Evolutionary conservation across 2,888 invertebrate species (phyloP), one percentile per base, ranked within the genome.

Genomic region (Tenthredo livida): DNA sequence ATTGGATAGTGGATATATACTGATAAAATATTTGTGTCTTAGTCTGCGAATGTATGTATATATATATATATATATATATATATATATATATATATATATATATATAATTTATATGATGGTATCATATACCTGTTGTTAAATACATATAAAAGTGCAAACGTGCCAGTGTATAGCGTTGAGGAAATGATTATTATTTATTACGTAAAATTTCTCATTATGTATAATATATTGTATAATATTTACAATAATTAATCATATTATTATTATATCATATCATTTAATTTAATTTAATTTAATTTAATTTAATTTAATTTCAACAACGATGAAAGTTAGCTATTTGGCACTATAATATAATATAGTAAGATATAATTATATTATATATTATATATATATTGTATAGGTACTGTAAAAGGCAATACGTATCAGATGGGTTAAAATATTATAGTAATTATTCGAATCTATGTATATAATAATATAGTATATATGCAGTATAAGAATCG

Each of bases 71-170:
- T n/a, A n/a, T n/a, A n/a, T n/a, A n/a, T n/a, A n/a, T n/a, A n/a
- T n/a, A n/a, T n/a, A n/a, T n/a, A n/a, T n/a, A n/a, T n/a, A n/a
- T n/a, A n/a, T n/a, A n/a, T n/a, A n/a, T n/a, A n/a, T n/a, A n/a
- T n/a, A n/a, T n/a, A n/a, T n/a, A n/a, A n/a, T n/a, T n/a, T n/a
- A n/a, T n/a, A 29, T 43, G 7, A 43, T 43, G 43, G 47, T 61
- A 10, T n/a, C n/a, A n/a, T 80, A 37, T 10, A 4, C 33, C 33
- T 86, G 70, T 85, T 78, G 50, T 67, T 65, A 54, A 43, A 47
- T 86, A 83, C 86, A 87, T 87, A 87, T 87, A 86, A 87, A 87
- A 87, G 86, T 87, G 87, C 85, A 87, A 87, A 87, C 85, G 75
- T 77, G 65, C 61, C 84, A 86, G 85, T 72, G 82, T 78, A 85